These are phyloP conservation scores for Aphidius gifuensis DNA, from an alignment of 1,140 invertebrate genomes.

Conservation along the genomic window DNA sequence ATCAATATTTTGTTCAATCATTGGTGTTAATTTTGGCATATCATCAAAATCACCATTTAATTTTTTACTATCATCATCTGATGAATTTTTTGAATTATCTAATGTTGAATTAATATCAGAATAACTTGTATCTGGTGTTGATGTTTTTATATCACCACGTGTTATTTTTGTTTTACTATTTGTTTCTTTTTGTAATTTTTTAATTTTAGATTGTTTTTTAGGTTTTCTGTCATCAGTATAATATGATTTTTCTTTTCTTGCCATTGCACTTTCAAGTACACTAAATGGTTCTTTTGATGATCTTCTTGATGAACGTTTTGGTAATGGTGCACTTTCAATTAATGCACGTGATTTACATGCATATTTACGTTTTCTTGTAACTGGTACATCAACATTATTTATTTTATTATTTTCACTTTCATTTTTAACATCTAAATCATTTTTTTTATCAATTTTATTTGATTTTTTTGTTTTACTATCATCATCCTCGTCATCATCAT, in stretches of 20 bases:
- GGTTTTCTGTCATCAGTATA: conserved; percentile 48
- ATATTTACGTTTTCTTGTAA: conserved; percentile 42
- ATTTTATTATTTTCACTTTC: conserved; percentile 10
- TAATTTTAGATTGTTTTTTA: conserved; percentile 45
- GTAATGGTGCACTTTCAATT: conserved; percentile 45
- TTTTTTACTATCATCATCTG: conserved; percentile 30
- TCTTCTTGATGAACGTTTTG: conserved; percentile 52
- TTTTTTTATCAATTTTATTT: background rate
- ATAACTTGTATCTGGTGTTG: conserved; percentile 21
- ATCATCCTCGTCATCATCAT: background rate
- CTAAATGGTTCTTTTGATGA: conserved; percentile 50
- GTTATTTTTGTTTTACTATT: conserved; percentile 20
- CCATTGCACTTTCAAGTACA: conserved; percentile 56
- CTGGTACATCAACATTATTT: conserved; percentile 23
- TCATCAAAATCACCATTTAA: conserved; percentile 44
- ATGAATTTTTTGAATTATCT: conserved; percentile 30
- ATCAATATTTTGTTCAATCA: conserved; percentile 41
- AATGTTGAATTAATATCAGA: conserved; percentile 18
- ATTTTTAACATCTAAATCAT: conserved; percentile 24
- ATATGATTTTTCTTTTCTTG: conserved; percentile 54
- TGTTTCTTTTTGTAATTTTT: conserved; percentile 45
- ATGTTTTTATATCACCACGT: conserved; percentile 18
- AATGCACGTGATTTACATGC: conserved; percentile 35
- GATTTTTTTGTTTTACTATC: background rate
- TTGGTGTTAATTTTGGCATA: conserved; percentile 53